These are phyloP conservation scores for Corbicula japonica DNA, from an alignment of 2,888 invertebrate genomes.

Conservation along the genomic window DNA sequence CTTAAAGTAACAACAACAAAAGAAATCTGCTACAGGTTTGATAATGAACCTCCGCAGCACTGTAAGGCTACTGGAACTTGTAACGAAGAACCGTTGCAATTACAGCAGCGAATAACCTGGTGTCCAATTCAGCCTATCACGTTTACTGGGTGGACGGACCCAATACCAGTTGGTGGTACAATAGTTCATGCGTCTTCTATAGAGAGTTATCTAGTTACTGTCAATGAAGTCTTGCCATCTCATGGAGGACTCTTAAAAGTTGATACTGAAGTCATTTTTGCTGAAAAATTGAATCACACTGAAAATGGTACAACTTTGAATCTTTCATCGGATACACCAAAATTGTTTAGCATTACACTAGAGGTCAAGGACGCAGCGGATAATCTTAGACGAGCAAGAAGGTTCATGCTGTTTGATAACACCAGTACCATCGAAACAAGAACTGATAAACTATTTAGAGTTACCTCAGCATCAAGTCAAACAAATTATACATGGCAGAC, in stretches of 20 bases:
- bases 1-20: too few relatives aligned
- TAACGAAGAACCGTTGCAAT: constrained; percentile 35
- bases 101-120: constrained; percentile 33
- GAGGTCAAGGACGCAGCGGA: constrained; percentile 56
- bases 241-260: neutral
- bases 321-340: constrained; percentile 29
- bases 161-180: constrained; percentile 23
- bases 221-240: constrained; percentile 2
- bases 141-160: constrained; percentile 58
- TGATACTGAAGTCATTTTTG: neutral
- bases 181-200: constrained; percentile 39
- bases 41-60: too few relatives aligned
- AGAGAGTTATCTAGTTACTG: constrained; percentile 37
- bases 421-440: constrained; percentile 24
- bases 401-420: constrained; percentile 69
- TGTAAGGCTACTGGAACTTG: too few relatives aligned
- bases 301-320: neutral
- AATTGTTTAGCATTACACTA: constrained; percentile 10
- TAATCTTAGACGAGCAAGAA: constrained; percentile 59
- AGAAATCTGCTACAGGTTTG: too few relatives aligned
- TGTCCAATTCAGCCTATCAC: neutral
- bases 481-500: constrained; percentile 17
- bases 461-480: constrained; percentile 26
- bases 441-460: constrained; percentile 19
- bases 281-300: neutral